Percentiles rank a stretch among this genome's conserved stretches.
These are phyloP conservation scores for Cryptotermes secundus DNA, from an alignment of 1,140 invertebrate species.

Conservation along the genomic window DNA sequence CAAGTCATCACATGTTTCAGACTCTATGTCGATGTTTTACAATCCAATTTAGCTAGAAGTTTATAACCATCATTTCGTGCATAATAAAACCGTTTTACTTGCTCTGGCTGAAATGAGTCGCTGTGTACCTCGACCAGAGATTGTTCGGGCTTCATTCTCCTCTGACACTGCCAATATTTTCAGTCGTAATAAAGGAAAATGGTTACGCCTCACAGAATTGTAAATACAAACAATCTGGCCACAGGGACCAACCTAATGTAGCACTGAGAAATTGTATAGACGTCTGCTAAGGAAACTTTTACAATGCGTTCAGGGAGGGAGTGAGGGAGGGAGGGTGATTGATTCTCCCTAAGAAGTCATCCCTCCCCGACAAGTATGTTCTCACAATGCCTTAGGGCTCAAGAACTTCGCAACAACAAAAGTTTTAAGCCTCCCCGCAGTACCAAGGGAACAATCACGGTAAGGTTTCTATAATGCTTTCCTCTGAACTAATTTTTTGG, in stretches of 20 bases:
- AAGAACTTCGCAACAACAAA: not conserved
- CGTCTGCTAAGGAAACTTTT: not conserved
- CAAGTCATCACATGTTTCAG: too few species aligned
- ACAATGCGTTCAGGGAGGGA: not conserved
- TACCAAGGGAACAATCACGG: not conserved
- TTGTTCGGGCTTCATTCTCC: not conserved
- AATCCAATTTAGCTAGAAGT: not conserved
- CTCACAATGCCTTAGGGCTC: not conserved
- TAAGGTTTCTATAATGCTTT: not conserved
- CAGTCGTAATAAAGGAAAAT: not conserved
- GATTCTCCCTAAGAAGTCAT: conserved; percentile 1
- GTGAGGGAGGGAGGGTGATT: not conserved
- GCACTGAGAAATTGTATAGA: not conserved
- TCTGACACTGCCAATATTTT: not conserved
- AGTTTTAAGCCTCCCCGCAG: not conserved
- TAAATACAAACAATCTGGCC: conserved; percentile 1
- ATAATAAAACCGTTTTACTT: not conserved
- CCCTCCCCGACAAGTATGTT: not conserved
- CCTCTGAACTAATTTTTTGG: not conserved
- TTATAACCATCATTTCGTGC: not conserved
- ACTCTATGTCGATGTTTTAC: too few species aligned
- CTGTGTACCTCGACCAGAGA: not conserved
- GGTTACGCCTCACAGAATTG: not conserved
- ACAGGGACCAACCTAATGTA: not conserved
- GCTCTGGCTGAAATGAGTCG: not conserved